phyloP scores from a whole-genome alignment of 2,888 invertebrate genomes.

The Dusona sp. region DNA sequence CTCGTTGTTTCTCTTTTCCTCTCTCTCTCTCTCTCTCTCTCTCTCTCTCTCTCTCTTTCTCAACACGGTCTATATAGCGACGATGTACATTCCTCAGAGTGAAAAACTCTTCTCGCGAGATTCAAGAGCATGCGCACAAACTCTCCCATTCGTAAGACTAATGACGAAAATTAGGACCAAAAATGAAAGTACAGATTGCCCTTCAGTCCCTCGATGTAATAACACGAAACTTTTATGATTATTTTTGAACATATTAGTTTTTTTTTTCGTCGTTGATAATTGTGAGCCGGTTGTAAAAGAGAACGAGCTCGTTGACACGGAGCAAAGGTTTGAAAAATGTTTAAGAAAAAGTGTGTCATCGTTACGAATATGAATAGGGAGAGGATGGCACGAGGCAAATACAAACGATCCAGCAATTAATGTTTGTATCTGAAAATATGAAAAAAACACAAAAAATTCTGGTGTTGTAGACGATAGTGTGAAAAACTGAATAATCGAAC shows the following conservation, averaged over 20 bases:
- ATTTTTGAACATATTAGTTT: not conserved
- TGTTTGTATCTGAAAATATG: not conserved
- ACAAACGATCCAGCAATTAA: not conserved
- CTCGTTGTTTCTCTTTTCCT: slow-evolving; percentile 6
- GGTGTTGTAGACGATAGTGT: slow-evolving; percentile 45
- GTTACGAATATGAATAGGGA: slow-evolving; percentile 37
- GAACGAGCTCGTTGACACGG: slow-evolving; percentile 37
- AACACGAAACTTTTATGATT: slow-evolving; percentile 5
- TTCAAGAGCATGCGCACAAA: slow-evolving; percentile 38
- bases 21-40: not conserved
- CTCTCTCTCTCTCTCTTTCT: not conserved
- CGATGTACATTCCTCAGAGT: slow-evolving; percentile 41
- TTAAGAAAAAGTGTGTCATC: slow-evolving; percentile 57
- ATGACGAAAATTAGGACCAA: slow-evolving; percentile 56
- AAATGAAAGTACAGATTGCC: slow-evolving; percentile 56
- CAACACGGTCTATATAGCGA: not conserved
- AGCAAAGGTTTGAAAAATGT: slow-evolving; percentile 37
- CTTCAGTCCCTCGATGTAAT: slow-evolving; percentile 2
- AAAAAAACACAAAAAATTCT: slow-evolving; percentile 2
- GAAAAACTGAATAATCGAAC: slow-evolving; percentile 66
- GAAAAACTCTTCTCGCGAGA: slow-evolving; percentile 20
- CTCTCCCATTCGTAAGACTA: slow-evolving; percentile 44
- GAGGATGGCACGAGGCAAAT: slow-evolving; percentile 50
- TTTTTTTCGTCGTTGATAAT: not conserved
- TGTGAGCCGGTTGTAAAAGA: not conserved